phyloP scores from a whole-genome alignment of 2,888 invertebrate species.

The Actias luna region DNA sequence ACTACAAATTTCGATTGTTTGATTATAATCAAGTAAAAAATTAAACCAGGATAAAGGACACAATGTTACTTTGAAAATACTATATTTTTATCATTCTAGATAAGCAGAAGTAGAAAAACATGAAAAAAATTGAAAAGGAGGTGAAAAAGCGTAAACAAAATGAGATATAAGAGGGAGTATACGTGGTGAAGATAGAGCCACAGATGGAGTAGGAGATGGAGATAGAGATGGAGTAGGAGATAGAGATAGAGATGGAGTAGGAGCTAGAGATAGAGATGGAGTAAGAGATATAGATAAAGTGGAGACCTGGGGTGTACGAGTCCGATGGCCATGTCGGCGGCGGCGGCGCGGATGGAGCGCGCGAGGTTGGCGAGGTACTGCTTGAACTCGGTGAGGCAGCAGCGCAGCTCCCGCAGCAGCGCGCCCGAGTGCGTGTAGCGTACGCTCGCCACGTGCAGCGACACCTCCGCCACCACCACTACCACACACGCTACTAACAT shows the following conservation, averaged over 20 bases:
- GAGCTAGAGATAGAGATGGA: background rate
- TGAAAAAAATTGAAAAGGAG: background rate
- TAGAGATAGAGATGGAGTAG: background rate
- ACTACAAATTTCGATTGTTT: background rate
- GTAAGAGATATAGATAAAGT: background rate
- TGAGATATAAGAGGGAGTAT: too few relatives aligned
- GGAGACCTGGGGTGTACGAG: conserved; percentile 87
- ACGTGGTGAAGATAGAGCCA: background rate
- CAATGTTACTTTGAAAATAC: too few relatives aligned
- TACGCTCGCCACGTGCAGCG: conserved; percentile 91
- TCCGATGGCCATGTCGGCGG: conserved; percentile 96
- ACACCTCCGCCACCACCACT: conserved; percentile 54
- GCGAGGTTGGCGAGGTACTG: conserved; percentile 93
- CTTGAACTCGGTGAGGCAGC: conserved; percentile 94
- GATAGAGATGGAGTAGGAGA: too few relatives aligned
- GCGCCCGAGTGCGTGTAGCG: conserved; percentile 96
- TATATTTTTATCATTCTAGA: too few relatives aligned
- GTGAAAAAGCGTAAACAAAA: too few relatives aligned
- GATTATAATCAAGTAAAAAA: too few relatives aligned
- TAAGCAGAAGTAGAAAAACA: too few relatives aligned
- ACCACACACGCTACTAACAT: background rate
- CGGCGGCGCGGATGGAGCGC: conserved; percentile 92
- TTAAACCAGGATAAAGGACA: too few relatives aligned
- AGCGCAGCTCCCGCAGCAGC: conserved; percentile 91
- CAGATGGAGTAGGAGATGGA: too few relatives aligned